A percentile compares a stretch with the other conserved stretches of the same genome.
These are phyloP conservation scores for Sycophila texana DNA, from an alignment of 2,888 invertebrate species.

Conservation along the genomic window DNA sequence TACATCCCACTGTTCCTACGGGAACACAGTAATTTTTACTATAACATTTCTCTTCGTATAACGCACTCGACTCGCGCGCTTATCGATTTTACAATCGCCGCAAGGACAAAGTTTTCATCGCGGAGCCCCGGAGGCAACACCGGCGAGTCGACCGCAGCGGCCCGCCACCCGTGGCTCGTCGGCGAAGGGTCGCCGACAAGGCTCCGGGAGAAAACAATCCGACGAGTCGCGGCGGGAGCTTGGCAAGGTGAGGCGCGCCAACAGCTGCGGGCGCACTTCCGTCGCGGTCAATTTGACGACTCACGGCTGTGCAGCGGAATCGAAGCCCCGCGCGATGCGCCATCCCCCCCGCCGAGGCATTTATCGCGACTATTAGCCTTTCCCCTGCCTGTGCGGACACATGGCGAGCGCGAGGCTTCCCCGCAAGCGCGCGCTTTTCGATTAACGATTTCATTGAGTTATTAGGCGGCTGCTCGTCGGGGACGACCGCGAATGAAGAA, in stretches of 20 bases:
- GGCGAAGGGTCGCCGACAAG: background rate
- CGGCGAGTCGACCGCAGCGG: no score
- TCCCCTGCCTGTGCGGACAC: no score
- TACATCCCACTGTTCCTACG: no score
- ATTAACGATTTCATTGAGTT: conserved; percentile 20
- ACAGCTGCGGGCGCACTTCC: conserved; percentile 55
- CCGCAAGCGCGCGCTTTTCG: background rate
- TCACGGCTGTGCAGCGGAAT: conserved; percentile 6
- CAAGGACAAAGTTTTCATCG: no score
- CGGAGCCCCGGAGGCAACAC: no score
- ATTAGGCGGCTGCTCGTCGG: background rate
- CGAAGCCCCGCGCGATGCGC: background rate
- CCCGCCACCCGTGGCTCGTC: background rate
- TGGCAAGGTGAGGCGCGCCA: background rate
- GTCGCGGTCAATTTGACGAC: conserved; percentile 64
- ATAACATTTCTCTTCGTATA: no score
- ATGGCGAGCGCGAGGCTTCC: conserved; percentile 19
- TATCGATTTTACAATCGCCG: no score
- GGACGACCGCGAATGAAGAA: no score
- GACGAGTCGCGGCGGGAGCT: background rate
- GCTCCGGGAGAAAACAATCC: conserved; percentile 13
- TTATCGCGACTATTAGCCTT: conserved; percentile 49
- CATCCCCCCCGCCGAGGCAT: background rate
- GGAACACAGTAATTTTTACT: no score
- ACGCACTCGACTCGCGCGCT: no score